phyloP scores from a whole-genome alignment of 2,888 invertebrate species.

The Parnassius smintheus region DNA sequence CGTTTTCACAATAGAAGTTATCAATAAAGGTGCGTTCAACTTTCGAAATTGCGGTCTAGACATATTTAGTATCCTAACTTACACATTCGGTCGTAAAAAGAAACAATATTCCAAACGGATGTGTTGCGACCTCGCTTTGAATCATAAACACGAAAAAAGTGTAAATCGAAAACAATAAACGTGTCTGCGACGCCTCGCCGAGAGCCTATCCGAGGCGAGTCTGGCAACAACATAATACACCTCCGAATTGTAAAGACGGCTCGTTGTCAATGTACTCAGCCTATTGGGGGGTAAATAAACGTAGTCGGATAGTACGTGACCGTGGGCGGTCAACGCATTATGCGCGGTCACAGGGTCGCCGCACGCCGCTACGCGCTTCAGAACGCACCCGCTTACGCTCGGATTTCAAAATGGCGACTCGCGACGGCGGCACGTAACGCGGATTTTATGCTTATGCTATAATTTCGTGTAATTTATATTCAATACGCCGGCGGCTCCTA shows the following conservation, averaged over 20 bases:
- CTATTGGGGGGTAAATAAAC: slow-evolving; percentile 50
- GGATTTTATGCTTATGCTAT: slow-evolving; percentile 41
- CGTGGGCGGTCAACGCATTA: slow-evolving; percentile 76
- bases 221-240: slow-evolving; percentile 46
- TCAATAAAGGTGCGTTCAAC: slow-evolving; percentile 11
- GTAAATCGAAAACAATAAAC: slow-evolving; percentile 72
- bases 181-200: slow-evolving; percentile 58
- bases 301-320: slow-evolving; percentile 58
- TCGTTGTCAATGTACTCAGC: slow-evolving; percentile 40
- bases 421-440: slow-evolving; percentile 29
- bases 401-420: slow-evolving; percentile 42
- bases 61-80: slow-evolving; percentile 25
- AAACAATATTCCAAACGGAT: slow-evolving; percentile 65
- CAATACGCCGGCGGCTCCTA: slow-evolving; percentile 65
- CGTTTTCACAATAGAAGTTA: background rate
- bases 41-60: slow-evolving; percentile 19
- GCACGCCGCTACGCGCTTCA: slow-evolving; percentile 61
- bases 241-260: slow-evolving; percentile 39
- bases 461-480: slow-evolving; percentile 75
- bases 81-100: slow-evolving; percentile 49
- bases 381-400: slow-evolving; percentile 42
- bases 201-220: slow-evolving; percentile 42
- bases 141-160: slow-evolving; percentile 73
- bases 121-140: slow-evolving; percentile 62
- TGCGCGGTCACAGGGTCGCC: slow-evolving; percentile 75